phyloP scores from a whole-genome alignment of 2,888 invertebrate species.

The Chrysomela aeneicollis region DNA sequence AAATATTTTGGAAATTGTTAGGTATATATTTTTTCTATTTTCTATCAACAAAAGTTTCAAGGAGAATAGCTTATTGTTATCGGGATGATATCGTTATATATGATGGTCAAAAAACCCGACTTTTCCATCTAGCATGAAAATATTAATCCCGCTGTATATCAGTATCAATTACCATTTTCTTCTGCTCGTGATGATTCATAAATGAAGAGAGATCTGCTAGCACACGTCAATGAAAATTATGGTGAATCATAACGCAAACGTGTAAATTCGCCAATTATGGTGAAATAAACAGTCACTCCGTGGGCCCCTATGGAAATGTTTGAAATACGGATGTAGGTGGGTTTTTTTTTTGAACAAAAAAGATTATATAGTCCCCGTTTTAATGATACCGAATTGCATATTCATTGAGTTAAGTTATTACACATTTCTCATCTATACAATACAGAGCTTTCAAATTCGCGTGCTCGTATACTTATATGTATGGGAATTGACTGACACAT shows the following conservation, averaged over 20 bases:
- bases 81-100: too few relatives aligned
- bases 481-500: too few relatives aligned
- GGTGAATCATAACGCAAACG: background rate
- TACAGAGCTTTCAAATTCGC: too few relatives aligned
- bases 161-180: too few relatives aligned
- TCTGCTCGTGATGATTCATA: background rate
- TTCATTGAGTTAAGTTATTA: background rate
- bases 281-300: background rate
- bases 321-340: background rate
- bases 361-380: background rate
- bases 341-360: background rate
- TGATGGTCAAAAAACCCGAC: too few relatives aligned
- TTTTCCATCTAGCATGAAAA: too few relatives aligned
- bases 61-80: too few relatives aligned
- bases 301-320: background rate
- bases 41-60: too few relatives aligned
- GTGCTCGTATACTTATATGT: too few relatives aligned
- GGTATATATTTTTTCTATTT: too few relatives aligned
- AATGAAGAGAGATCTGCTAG: background rate
- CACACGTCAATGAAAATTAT: background rate
- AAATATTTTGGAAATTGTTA: too few relatives aligned
- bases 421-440: background rate
- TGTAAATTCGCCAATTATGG: background rate
- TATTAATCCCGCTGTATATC: too few relatives aligned
- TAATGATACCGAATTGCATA: background rate